Conservation (phyloP, 2,888 invertebrate genomes). For the Prosopocoilus inquinatus region DNA sequence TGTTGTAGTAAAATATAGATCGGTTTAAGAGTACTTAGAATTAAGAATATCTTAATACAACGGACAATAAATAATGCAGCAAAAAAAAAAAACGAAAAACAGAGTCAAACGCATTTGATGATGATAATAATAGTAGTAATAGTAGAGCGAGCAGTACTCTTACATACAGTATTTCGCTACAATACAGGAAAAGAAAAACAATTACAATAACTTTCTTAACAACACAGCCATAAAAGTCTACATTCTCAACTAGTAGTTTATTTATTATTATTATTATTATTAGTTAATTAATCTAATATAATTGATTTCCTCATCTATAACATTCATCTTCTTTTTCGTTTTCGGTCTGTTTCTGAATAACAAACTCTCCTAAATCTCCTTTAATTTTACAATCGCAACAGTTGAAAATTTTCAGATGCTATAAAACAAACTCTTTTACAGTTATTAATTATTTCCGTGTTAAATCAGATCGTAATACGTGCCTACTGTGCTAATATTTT, state of each 20-base stretch:
- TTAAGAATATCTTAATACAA: conserved; percentile 27
- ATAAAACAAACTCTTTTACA: background rate
- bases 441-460: background rate
- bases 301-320: too few species aligned
- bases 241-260: conserved; percentile 26
- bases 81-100: background rate
- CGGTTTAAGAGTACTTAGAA: conserved; percentile 36
- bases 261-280: background rate
- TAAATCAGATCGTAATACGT: too few species aligned
- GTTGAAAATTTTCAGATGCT: too few species aligned
- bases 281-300: too few species aligned
- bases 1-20: conserved; percentile 40
- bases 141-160: conserved; percentile 10
- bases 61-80: conserved; percentile 38
- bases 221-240: conserved; percentile 47
- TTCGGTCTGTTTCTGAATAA: too few species aligned
- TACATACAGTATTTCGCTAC: conserved; percentile 15
- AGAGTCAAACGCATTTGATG: conserved; percentile 11
- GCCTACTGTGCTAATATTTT: conserved; percentile 22
- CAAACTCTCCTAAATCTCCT: too few species aligned
- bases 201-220: conserved; percentile 30
- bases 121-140: conserved; percentile 24
- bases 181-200: conserved; percentile 21
- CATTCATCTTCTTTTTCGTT: too few species aligned
- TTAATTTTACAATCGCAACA: too few species aligned